Conservation (phyloP, 2,797 vertebrate species). For the Syngnathus acus region DNA sequence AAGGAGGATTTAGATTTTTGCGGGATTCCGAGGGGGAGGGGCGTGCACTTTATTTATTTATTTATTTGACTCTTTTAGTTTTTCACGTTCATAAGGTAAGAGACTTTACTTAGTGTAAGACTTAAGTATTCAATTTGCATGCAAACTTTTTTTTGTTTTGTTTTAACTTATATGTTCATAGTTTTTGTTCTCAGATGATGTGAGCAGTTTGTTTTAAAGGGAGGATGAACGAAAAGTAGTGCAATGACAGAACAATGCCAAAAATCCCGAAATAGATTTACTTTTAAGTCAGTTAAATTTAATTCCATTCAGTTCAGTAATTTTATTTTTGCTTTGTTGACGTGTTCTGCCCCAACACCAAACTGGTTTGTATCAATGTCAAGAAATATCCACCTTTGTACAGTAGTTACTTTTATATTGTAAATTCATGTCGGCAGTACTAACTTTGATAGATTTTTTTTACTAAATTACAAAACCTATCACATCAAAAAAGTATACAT, state of each 20-base stretch:
- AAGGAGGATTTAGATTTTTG: constrained; percentile 11
- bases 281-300: neutral
- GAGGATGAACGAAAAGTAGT: neutral
- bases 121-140: neutral
- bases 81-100: constrained; percentile 24
- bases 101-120: neutral
- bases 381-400: neutral
- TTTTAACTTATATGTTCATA: neutral
- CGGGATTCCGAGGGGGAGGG: neutral
- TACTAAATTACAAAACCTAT: no score
- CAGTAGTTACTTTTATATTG: neutral
- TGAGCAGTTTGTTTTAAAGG: neutral
- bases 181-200: neutral
- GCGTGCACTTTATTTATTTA: constrained; percentile 66
- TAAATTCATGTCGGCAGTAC: neutral
- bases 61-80: constrained; percentile 59
- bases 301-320: neutral
- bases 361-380: neutral
- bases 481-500: neutral
- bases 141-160: neutral
- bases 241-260: no score
- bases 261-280: neutral
- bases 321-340: neutral
- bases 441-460: neutral
- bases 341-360: neutral